Conservation (phyloP, 2,888 invertebrate species). For the Cremastinae sp. region DNA sequence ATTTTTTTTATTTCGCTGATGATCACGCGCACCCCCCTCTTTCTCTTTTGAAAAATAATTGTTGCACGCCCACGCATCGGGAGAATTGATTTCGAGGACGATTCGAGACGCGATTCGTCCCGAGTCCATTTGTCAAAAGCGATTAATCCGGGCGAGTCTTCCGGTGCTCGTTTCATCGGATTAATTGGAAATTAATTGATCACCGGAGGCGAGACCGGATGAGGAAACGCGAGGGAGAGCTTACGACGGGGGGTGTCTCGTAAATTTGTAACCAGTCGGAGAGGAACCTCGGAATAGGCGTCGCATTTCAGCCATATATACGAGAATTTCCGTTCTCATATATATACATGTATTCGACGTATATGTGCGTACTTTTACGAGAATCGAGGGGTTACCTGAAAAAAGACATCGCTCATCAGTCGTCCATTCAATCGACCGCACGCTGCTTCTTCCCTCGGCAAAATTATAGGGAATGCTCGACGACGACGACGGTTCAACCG, state of each 20-base stretch:
- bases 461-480: constrained; percentile 39
- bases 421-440: constrained; percentile 55
- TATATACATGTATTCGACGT: background rate
- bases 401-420: constrained; percentile 38
- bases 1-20: too few species aligned
- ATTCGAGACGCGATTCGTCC: constrained; percentile 10
- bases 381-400: background rate
- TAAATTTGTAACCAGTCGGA: constrained; percentile 25
- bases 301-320: too few species aligned
- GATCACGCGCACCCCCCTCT: constrained; percentile 17
- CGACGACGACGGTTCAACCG: constrained; percentile 17
- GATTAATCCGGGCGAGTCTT: constrained; percentile 13
- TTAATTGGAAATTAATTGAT: constrained; percentile 52
- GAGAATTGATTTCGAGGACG: constrained; percentile 38
- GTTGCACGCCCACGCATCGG: background rate
- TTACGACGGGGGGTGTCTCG: constrained; percentile 10
- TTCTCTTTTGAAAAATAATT: constrained; percentile 19
- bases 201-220: constrained; percentile 8
- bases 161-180: constrained; percentile 23
- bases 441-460: constrained; percentile 28
- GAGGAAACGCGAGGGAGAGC: constrained; percentile 21
- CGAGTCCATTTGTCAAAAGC: constrained; percentile 36
- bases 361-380: background rate
- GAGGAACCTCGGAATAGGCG: constrained; percentile 13
- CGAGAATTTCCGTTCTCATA: background rate